Conservation (phyloP, 2,113 vertebrate species). For the Pholis gunnellus region DNA sequence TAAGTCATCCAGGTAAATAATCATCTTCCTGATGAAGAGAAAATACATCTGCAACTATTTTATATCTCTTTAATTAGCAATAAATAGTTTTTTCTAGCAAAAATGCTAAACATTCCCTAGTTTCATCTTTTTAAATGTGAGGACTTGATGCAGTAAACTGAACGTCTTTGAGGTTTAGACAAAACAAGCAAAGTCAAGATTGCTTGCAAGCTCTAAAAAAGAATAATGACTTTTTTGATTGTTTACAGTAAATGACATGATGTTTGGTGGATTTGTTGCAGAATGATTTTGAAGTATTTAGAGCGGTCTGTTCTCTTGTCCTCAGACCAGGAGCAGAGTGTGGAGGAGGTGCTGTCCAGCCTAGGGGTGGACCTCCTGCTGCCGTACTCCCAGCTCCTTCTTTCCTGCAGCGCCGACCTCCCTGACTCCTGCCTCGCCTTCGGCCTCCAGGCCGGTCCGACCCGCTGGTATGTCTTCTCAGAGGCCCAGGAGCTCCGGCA, state of each 20-base stretch:
- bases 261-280: neutral
- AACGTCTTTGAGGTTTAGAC: no score
- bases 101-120: no score
- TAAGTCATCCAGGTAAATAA: neutral
- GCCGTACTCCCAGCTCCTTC: constrained; percentile 84
- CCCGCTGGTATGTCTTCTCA: constrained; percentile 87
- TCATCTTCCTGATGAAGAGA: no score
- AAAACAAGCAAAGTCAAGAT: no score
- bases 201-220: neutral
- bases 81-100: no score
- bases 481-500: constrained; percentile 86
- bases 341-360: constrained; percentile 83
- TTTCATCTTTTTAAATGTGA: no score
- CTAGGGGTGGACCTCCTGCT: constrained; percentile 85
- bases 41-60: no score
- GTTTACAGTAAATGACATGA: neutral
- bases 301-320: neutral
- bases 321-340: constrained; percentile 47
- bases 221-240: neutral
- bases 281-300: neutral
- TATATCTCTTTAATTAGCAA: no score
- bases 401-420: constrained; percentile 60
- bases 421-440: constrained; percentile 89
- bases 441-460: constrained; percentile 77
- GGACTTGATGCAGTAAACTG: neutral